Base-by-base conservation (phyloP, 2,797 vertebrate genomes). In the Threskiornis aethiopicus region DNA sequence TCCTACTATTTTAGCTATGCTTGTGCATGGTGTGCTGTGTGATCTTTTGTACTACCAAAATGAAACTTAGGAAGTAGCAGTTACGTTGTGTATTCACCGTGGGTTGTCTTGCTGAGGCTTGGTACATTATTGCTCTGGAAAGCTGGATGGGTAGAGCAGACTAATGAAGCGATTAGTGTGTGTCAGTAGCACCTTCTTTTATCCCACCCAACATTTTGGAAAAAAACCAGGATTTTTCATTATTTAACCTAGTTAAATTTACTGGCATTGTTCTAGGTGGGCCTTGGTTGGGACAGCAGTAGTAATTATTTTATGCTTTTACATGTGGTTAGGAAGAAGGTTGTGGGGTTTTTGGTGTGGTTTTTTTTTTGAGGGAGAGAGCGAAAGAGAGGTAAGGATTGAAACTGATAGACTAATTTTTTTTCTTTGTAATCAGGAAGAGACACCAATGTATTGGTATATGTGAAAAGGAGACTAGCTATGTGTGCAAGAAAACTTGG, bases 401-500 rank as follows among this genome's bases (percentile, higher is more conserved):
- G 44, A 83, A 71, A 51, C 19, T 21, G 61, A 7, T 22, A 72
- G 51, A 55, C 24, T 90, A 4, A 87, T 86, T 54, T 76, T 78
- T 90, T 76, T 22, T 87, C 80, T 97, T 95, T 87, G 59, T 75
- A 47, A 89, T 82, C 98, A 98, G 99, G 99, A 94, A 99, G 99
- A 99, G 99, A 99, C 96, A 99, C 99, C 91, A 99, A 99, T 98
- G 98, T 99, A 4, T 96, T 99, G 97, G 99, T 99, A 13, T 99
- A 99, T 93, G 99, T 99, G 98, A 99, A 99, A 97, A 99, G 99
- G 95, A 99, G 99, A 95, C 97, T 99, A 77, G 99, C 99, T 47
- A 99, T 99, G 99, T 99, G 99, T 98, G 99, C 99, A 49, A 99
- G 99, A 81, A 99, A 99, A 93, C 98, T 99, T 96, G 99, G 99